Conservation (phyloP, 1,140 invertebrate species). For the Homalodisca vitripennis region DNA sequence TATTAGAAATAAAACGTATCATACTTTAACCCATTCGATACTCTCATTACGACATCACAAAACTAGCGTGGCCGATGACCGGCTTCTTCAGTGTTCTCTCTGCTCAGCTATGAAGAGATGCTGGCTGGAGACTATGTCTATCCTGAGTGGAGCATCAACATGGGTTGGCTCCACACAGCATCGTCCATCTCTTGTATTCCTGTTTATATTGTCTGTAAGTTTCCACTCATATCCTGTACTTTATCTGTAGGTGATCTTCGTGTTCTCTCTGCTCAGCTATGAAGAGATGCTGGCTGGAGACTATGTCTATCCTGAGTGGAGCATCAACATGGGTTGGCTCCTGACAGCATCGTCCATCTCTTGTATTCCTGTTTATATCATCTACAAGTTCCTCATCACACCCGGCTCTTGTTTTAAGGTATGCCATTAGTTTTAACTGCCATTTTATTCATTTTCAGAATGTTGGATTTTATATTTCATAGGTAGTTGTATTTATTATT, state of each 20-base stretch:
- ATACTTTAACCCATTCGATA: too few species aligned
- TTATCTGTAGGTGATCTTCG: conserved; percentile 61
- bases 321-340: conserved; percentile 67
- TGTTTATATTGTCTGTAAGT: neutral
- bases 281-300: conserved; percentile 62
- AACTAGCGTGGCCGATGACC: too few species aligned
- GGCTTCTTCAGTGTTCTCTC: conserved; percentile 63
- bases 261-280: conserved; percentile 63
- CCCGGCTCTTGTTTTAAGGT: conserved; percentile 56
- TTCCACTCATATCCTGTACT: conserved; percentile 1
- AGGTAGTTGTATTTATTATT: too few species aligned
- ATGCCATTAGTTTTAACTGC: too few species aligned
- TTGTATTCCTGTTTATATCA: conserved; percentile 66
- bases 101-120: conserved; percentile 64
- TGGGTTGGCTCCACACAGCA: conserved; percentile 53
- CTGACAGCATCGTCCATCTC: conserved; percentile 69
- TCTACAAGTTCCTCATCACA: conserved; percentile 57
- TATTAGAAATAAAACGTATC: too few species aligned
- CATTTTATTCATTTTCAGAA: too few species aligned
- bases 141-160: conserved; percentile 63
- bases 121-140: conserved; percentile 64
- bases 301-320: conserved; percentile 68
- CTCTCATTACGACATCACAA: too few species aligned
- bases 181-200: conserved; percentile 4
- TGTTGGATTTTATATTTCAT: too few species aligned